Evolutionary conservation across 1,140 invertebrate genomes (phyloP), one percentile per base, ranked within the genome.

Genomic region (Apis cerana): DNA sequence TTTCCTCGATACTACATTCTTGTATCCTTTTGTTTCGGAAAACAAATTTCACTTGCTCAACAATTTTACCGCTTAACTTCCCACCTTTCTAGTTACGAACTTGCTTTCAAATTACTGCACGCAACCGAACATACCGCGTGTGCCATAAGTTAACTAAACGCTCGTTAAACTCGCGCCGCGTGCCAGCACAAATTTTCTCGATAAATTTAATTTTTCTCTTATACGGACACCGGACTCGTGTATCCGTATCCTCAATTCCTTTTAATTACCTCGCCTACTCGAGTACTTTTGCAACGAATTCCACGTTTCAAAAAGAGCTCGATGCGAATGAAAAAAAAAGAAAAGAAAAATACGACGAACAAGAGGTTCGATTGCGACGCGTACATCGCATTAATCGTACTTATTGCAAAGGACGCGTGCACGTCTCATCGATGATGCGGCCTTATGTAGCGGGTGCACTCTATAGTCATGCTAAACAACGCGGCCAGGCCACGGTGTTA

Each of bases 381-480:
- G 76, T 70, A 74, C 61, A 56, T 85, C 69, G 83, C 58, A 82
- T 85, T 88, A 88, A 88, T 88, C 85, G 85, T 84, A n/a, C 54
- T 64, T 76, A 85, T 88, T 85, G 75, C 48, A 84, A 78, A 88
- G 82, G 85, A 17, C 64, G 82, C 52, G 56, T 61, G 72, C 43
- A 61, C 54, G 21, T 76, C 59, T 58, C 27, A 43, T 56, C 21
- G 77, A 17, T 56, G 68, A 87, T 59, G 70, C 54, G 74, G 67
- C 64, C 75, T 88, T 87, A 85, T 68, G 79, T 87, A 75, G n/a
- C 61, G 23, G 61, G 2, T 4, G 15, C 17, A 58, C 56, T 69
- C 83, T 74, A 86, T 89, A 89, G 88, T 88, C 82, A 89, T 90
- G 90, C 89, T 90, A 89, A 91, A 89, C 89, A 90, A 89, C 82